Conservation (phyloP, 2,797 vertebrate genomes). For the Acrocephalus scirpaceus region DNA sequence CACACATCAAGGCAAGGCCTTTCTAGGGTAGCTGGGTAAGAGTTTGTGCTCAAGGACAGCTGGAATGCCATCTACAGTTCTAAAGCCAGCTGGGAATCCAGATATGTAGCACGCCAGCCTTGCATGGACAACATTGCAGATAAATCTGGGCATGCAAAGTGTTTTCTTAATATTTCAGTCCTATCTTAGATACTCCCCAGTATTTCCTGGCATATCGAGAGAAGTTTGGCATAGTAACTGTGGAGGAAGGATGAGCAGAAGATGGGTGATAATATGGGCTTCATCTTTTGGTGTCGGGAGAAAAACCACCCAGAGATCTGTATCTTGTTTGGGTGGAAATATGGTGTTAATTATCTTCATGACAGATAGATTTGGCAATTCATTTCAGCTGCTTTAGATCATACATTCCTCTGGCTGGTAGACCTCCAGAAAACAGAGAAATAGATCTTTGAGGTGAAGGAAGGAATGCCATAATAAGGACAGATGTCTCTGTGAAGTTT, state of each 20-base stretch:
- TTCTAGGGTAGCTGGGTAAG: neutral
- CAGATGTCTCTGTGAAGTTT: neutral
- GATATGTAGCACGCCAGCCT: neutral
- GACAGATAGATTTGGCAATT: conserved; percentile 56
- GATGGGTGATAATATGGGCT: conserved; percentile 12
- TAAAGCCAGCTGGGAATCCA: conserved; percentile 14
- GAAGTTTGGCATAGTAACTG: conserved; percentile 39
- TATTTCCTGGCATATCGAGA: conserved; percentile 66
- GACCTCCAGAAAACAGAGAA: conserved; percentile 28
- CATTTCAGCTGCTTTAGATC: conserved; percentile 43
- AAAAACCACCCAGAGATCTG: conserved; percentile 40
- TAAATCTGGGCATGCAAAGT: conserved; percentile 14
- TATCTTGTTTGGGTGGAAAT: conserved; percentile 49
- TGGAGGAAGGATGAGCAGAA: conserved; percentile 22
- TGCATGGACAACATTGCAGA: neutral
- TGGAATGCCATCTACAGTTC: neutral
- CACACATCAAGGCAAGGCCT: neutral
- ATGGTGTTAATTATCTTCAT: conserved; percentile 49
- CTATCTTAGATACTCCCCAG: conserved; percentile 30
- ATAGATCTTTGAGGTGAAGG: conserved; percentile 32
- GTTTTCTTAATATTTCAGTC: conserved; percentile 32
- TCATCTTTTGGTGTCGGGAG: conserved; percentile 47
- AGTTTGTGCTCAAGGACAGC: neutral
- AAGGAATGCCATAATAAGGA: conserved; percentile 50
- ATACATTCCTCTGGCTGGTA: conserved; percentile 38